A percentile compares a stretch with the other conserved stretches of the same genome.
Conservation (phyloP, 2,797 vertebrate species). For the Rhinella marina region DNA sequence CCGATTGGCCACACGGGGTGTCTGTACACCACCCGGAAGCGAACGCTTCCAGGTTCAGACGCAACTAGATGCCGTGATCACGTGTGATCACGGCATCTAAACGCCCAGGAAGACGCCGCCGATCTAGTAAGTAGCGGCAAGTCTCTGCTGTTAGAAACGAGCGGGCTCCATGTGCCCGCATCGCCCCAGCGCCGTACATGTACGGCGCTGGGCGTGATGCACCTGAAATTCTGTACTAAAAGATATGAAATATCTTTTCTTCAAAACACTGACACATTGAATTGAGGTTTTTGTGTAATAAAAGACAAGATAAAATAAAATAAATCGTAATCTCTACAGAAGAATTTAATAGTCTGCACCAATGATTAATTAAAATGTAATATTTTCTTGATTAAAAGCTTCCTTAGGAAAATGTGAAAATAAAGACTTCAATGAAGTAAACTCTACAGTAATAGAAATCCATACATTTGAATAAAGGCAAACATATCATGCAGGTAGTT, state of each 20-base stretch:
- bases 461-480: not conserved
- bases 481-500: not conserved
- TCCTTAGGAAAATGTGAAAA: not conserved
- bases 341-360: not conserved
- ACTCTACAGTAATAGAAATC: not conserved
- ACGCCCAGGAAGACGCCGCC: too few species aligned
- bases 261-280: not conserved
- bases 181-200: too few species aligned
- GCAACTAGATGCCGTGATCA: too few species aligned
- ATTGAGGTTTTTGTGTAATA: not conserved
- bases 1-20: too few species aligned
- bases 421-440: not conserved
- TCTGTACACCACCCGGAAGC: too few species aligned
- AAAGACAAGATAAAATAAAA: not conserved
- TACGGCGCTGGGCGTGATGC: too few species aligned
- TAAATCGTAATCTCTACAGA: not conserved
- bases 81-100: too few species aligned
- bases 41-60: too few species aligned
- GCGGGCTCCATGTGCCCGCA: too few species aligned
- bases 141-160: too few species aligned
- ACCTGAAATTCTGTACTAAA: too few species aligned
- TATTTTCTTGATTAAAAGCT: not conserved
- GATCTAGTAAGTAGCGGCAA: too few species aligned
- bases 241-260: not conserved
- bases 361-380: not conserved